phyloP scores from a whole-genome alignment of 2,888 invertebrate species.

The Zaprionus lineosus region DNA sequence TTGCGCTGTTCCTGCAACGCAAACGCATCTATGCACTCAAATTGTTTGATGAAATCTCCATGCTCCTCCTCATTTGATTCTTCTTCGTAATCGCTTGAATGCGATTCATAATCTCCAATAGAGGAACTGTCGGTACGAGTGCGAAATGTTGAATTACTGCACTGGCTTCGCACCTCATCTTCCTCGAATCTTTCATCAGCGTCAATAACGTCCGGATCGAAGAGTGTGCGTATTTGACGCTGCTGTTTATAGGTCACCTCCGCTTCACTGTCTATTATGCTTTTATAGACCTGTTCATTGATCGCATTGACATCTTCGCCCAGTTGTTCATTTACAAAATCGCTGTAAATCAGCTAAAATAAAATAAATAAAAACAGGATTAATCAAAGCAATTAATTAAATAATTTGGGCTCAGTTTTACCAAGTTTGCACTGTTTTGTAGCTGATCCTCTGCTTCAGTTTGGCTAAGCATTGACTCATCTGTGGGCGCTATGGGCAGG shows the following conservation, averaged over 20 bases:
- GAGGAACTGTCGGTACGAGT: constrained; percentile 81
- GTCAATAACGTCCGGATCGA: constrained; percentile 36
- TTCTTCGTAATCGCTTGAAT: constrained; percentile 82
- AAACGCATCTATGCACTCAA: constrained; percentile 13
- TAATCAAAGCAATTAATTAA: neutral
- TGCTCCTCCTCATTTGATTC: constrained; percentile 45
- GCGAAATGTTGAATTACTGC: constrained; percentile 79
- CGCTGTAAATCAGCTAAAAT: constrained; percentile 75
- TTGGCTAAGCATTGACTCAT: constrained; percentile 64
- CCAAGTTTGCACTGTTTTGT: constrained; percentile 72
- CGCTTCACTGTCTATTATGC: constrained; percentile 52
- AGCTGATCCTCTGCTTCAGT: constrained; percentile 58
- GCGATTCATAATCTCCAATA: constrained; percentile 82
- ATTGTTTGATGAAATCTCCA: too few species aligned
- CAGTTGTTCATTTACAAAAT: constrained; percentile 68
- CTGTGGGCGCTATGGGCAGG: constrained; percentile 78
- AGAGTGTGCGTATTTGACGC: constrained; percentile 39
- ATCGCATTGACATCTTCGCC: constrained; percentile 60
- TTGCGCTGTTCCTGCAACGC: constrained; percentile 43
- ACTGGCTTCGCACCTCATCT: constrained; percentile 69
- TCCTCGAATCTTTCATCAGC: constrained; percentile 20
- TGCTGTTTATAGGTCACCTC: constrained; percentile 53
- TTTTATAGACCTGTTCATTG: constrained; percentile 64
- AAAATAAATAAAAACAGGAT: neutral
- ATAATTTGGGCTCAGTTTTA: constrained; percentile 23